Evolutionary conservation across 2,113 vertebrate genomes (phyloP).

Genomic region (Oncorhynchus mykiss): DNA sequence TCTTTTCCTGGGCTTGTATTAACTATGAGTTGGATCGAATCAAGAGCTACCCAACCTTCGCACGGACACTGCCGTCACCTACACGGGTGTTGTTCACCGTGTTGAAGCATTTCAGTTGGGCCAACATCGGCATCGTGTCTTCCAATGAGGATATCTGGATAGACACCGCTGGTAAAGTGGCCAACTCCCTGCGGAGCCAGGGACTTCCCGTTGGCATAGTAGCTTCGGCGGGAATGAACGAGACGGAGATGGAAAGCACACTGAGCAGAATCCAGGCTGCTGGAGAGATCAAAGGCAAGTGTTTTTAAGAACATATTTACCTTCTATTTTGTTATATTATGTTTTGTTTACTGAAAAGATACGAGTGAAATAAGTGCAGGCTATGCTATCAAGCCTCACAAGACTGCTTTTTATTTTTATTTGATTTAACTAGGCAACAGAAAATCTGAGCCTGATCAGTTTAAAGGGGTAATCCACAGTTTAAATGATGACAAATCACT

Average conservation of each 20-base stretch:
- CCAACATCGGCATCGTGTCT: constrained; percentile 82
- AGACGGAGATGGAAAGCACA: constrained; percentile 70
- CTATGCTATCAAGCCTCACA: too few relatives aligned
- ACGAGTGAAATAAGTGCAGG: too few relatives aligned
- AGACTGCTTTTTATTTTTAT: too few relatives aligned
- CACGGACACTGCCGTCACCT: constrained; percentile 77
- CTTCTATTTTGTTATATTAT: background rate
- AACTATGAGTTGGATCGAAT: constrained; percentile 79
- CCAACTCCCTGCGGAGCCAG: constrained; percentile 71
- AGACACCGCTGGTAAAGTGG: constrained; percentile 77
- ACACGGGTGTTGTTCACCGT: constrained; percentile 75
- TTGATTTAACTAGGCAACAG: too few relatives aligned
- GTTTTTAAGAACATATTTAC: background rate
- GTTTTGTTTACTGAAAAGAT: background rate
- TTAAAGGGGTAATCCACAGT: too few relatives aligned
- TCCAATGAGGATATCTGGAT: constrained; percentile 86
- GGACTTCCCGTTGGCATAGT: constrained; percentile 82
- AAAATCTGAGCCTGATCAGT: too few relatives aligned
- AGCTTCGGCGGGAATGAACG: constrained; percentile 68
- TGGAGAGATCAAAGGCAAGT: constrained; percentile 81
- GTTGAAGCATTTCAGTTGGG: constrained; percentile 87
- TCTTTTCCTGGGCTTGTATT: constrained; percentile 86
- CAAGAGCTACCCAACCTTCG: constrained; percentile 73
- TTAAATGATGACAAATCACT: too few relatives aligned
- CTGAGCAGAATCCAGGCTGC: constrained; percentile 74